Evolutionary conservation across 64 coral and sea anemone genomes (phyloP).

Genomic region (Trachythela sp.): DNA sequence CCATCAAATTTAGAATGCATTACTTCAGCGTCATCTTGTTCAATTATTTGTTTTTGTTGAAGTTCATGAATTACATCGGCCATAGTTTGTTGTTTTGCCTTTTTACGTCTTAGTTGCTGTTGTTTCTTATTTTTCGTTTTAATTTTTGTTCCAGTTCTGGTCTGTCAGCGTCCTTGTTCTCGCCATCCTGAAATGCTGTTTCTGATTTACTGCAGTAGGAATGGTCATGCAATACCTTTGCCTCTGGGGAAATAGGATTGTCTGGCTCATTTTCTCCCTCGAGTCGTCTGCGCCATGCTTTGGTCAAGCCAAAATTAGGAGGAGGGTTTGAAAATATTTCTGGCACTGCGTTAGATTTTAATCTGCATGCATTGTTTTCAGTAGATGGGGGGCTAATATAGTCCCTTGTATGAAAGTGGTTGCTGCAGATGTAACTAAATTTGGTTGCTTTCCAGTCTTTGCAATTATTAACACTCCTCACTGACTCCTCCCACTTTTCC

Average conservation of each 20-base stretch:
- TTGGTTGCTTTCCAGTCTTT: not conserved
- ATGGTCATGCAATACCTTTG: too few species aligned
- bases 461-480: not conserved
- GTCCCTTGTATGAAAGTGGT: not conserved
- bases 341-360: not conserved
- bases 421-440: not conserved
- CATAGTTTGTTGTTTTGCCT: not conserved
- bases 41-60: not conserved
- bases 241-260: too few species aligned
- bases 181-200: not conserved
- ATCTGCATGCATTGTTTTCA: not conserved
- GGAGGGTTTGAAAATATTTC: not conserved
- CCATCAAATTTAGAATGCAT: not conserved
- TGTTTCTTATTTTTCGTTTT: not conserved
- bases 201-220: too few species aligned
- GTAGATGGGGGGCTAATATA: not conserved
- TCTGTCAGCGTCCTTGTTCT: too few species aligned
- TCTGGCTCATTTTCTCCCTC: too few species aligned
- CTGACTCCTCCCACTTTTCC: not conserved
- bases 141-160: too few species aligned
- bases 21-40: not conserved
- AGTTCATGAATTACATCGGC: not conserved
- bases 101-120: not conserved
- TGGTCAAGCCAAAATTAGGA: too few species aligned
- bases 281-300: not conserved